phyloP scores from a whole-genome alignment of 2,113 vertebrate genomes.

The Pseudolaguvia tuberculata region DNA sequence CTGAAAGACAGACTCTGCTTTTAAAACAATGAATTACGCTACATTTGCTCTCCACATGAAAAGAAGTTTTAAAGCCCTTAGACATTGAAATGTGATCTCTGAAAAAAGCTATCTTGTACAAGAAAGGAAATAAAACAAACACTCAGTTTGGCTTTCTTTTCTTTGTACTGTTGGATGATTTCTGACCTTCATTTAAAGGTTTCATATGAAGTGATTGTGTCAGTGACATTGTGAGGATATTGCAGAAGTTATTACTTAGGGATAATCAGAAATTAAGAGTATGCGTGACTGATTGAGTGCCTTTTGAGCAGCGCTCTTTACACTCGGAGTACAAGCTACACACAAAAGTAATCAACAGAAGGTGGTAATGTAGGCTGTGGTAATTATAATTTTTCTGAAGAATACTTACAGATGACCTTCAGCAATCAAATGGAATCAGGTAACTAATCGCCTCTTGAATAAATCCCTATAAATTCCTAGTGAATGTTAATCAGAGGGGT shows the following conservation, averaged over 20 bases:
- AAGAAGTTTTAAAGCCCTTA: slow-evolving; percentile 47
- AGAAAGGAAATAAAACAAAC: slow-evolving; percentile 19
- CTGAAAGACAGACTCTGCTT: slow-evolving; percentile 40
- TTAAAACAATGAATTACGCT: slow-evolving; percentile 43
- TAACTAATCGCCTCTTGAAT: slow-evolving; percentile 28
- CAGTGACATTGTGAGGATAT: slow-evolving; percentile 20
- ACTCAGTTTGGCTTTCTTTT: slow-evolving; percentile 8
- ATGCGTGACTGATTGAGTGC: slow-evolving; percentile 40
- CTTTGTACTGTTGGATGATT: slow-evolving; percentile 26
- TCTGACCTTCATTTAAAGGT: slow-evolving; percentile 46
- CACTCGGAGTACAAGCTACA: slow-evolving; percentile 27
- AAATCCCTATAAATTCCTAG: neutral
- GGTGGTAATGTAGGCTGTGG: slow-evolving; percentile 36
- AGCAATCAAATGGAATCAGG: slow-evolving; percentile 47
- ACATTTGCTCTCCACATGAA: slow-evolving; percentile 47
- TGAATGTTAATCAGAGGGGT: slow-evolving; percentile 31
- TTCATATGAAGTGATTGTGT: slow-evolving; percentile 30
- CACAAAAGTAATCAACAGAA: slow-evolving; percentile 45
- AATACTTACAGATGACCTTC: slow-evolving; percentile 49
- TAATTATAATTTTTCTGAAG: slow-evolving; percentile 49
- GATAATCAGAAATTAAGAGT: slow-evolving; percentile 40
- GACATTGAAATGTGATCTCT: slow-evolving; percentile 36
- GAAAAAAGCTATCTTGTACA: slow-evolving; percentile 19
- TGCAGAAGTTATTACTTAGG: slow-evolving; percentile 37
- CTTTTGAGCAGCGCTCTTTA: slow-evolving; percentile 39